Evolutionary conservation across 2,113 vertebrate species (phyloP), one percentile per base, ranked within the genome.

Genomic region (Miniopterus natalensis): DNA sequence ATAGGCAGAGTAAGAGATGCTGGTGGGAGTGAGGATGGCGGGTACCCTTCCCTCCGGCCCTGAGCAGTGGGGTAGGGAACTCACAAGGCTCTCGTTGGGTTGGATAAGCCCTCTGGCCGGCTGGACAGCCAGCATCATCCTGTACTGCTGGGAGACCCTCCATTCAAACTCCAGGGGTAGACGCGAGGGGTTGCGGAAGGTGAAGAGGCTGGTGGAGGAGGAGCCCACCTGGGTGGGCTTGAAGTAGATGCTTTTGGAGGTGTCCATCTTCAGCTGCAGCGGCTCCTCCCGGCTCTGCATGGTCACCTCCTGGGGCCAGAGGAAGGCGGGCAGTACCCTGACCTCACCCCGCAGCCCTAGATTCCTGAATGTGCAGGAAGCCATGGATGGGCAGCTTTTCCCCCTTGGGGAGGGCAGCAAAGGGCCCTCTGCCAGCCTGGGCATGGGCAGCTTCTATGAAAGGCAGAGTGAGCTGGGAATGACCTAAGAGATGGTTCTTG

Each of bases 151-250:
- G 36, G 66, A 97, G 71, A 99, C 97, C 96, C 97, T 99, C 99
- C 99, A 99, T 12, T 98, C 97, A 92, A 99, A 99, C 97, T 97
- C 74, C 95, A 99, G 92, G 2, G 99, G 98, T 51, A 99, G 71
- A 42, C 98, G 98, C 21, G 99, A 98, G 63, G 98, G 95, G 96
- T 99, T 99, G 96, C 95, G 98, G 95, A 99, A 98, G 75, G 97
- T 96, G 91, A 99, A 98, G 84, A 92, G 96, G 88, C 96, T 98
- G 81, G 98, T 98, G 5, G 98, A 98, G 40, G 89, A 97, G 49
- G 95, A 98, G 49, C 99, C 99, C 95, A 99, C 88, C n/a, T 93
- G 98, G 23, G 99, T 99, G 68, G 99, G 99, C 71, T 98, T 99
- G 96, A 99, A 99, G 98, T 98, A 99, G n/a, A 99, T 96, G 65